Conservation (phyloP, 2,113 vertebrate species). For the Nycticryphes semicollaris region DNA sequence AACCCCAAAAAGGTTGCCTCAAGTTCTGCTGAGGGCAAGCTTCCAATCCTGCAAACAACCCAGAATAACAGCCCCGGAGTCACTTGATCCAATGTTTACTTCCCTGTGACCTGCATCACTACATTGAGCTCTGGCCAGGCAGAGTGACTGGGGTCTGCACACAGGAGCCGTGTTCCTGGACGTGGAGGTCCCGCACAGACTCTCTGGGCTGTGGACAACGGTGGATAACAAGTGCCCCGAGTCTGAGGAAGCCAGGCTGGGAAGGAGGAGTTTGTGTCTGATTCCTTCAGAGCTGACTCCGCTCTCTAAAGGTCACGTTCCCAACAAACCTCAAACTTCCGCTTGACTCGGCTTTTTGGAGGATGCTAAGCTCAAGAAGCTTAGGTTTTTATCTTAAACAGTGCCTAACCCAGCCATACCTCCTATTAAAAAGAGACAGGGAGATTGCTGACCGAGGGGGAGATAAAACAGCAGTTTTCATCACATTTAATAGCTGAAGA, state of each 20-base stretch:
- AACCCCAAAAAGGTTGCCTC: not conserved
- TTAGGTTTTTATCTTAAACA: not conserved
- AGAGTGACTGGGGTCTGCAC: not conserved
- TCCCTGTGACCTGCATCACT: not conserved
- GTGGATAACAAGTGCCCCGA: rapidly evolving
- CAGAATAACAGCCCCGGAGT: not conserved
- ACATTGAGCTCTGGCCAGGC: not conserved
- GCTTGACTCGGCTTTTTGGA: not conserved
- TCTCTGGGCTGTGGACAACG: no score
- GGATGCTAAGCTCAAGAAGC: not conserved
- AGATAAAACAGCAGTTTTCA: not conserved
- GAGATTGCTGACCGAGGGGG: not conserved
- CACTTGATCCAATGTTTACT: not conserved
- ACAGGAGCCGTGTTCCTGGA: rapidly evolving
- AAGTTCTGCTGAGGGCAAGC: not conserved
- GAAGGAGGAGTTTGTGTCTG: not conserved
- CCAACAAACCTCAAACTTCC: not conserved
- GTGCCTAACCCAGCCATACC: not conserved
- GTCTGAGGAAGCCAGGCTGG: rapidly evolving
- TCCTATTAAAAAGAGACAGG: not conserved
- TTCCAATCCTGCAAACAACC: not conserved
- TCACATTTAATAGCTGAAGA: not conserved
- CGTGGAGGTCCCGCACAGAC: rapidly evolving
- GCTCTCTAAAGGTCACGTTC: not conserved
- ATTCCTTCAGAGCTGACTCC: not conserved